Evolutionary conservation across 2,888 invertebrate species (phyloP), one percentile per base, ranked within the genome.

Genomic region (Ernsta delagoae): DNA sequence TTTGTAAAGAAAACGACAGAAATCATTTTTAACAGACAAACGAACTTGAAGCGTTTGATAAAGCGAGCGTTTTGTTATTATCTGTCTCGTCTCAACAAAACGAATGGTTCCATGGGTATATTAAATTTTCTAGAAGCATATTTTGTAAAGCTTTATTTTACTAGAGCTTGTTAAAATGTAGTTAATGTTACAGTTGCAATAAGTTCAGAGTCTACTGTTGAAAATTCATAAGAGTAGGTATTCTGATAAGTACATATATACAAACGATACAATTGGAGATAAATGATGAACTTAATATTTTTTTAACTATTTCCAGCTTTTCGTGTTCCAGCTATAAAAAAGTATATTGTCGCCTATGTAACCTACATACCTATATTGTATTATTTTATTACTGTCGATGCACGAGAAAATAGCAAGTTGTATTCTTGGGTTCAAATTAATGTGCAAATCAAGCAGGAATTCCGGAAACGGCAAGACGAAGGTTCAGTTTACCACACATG

Each of bases 1-100:
- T 53, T 53, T 53, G 53, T 53, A 53, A 53, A 24, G 53, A 53
- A 53, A 53, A 24, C 53, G 53, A 4, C 24, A 53, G 53, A 50
- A 4, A 24, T 53, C 8, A 53, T 53, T 53, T 53, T 53, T 53
- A 53, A 53, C 24, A 24, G 8, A 53, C 53, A 24, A 53, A 16
- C 24, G 7, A 4, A 53, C 24, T 53, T 53, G 16, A 50, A 50
- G 16, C 3, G 50, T 16, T 50, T 16, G 16, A 50, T 3, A 16
- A 50, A 53, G 1, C 48, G 48, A 16, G 7, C 24, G 24, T 53
- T 53, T 53, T 53, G 24, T 53, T 24, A 53, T 31, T 31, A 31
- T 31, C 16, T 16, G 16, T 50, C 12, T 50, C 6, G 48, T 48
- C 48, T 48, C 12, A 9, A 12, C 48, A 6, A 48, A 48, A 48